Evolutionary conservation across 1,140 invertebrate genomes (phyloP), one percentile per base, ranked within the genome.

Genomic region (Steinernema khuongi): DNA sequence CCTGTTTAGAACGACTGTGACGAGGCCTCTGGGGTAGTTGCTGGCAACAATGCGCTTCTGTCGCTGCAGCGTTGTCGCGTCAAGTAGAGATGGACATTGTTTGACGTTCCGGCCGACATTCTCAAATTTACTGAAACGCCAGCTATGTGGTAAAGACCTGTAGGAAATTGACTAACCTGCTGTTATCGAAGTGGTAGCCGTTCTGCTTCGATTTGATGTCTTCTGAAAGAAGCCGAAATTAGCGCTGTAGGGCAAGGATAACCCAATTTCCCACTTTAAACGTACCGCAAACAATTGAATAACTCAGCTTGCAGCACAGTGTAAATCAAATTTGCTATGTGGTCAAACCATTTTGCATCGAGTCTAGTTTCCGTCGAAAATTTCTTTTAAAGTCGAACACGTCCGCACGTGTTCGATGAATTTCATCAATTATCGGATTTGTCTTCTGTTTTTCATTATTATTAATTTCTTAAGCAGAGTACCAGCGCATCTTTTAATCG

Each of bases 131-230:
- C 50, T 60, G 50, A 14, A 60, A 60, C 7, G 26, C 14, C 50
- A 60, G 26, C 22, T 2, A 60, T 26, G n/a, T 60, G 7, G 7
- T 7, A 60, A 26, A 22, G 26, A 60, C 14, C 50, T 7, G 26
- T 22, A 22, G 19, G 26, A 60, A 14, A 7, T 7, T 4, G 50
- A 60, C 50, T n/a, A 60, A 60, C 50, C 50, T 7, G 19, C 26
- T 7, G 26, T 14, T 22, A 26, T 60, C 50, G 14, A 22, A 17
- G 50, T 60, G 11, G 19, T 60, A 26, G 50, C 50, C 50, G 22
- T 60, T 60, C 22, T 60, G 50, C 26, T 60, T 60, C 11, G 50
- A 60, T 60, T 60, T 60, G 50, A 60, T 60, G 50, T 60, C 50
- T 60, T 60, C 50, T 60, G 26, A 60, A 60, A 7, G 4, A 60